Evolutionary conservation across 2,113 vertebrate species (phyloP), one percentile per base, ranked within the genome.

Genomic region (Sakesphorus luctuosus): DNA sequence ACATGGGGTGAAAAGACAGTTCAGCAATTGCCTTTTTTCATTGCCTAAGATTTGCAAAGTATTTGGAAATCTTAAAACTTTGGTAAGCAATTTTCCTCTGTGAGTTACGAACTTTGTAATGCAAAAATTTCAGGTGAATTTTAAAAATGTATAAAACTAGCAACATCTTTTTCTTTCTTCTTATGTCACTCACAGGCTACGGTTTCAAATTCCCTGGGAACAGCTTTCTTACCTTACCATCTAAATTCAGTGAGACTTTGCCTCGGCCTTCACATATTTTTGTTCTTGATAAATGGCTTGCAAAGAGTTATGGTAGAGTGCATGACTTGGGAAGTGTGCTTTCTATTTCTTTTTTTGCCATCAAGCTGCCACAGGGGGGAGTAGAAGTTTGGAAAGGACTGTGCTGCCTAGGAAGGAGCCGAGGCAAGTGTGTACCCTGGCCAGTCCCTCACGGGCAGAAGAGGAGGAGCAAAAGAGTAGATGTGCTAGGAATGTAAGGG

Each of bases 311-410:
- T 5, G 1, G 56, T 68, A 21, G 55, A 33, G 33, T 61, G 67
- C 26, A 7, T 21, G 43, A n/a, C 35, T 84, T 67, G 24, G 11
- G 56, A 63, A 65, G 18, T 1, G 0, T 5, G 11, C 49, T 75
- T 91, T 81, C 6, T 50, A 7, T 76, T 90, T 43, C 8, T 53
- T 96, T 13, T 80, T 96, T 94, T 94, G 53, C 84, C 83, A 33
- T 91, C 61, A 81, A 61, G 81, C 94, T 97, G 90, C 97, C 97
- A 98, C 89, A 95, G 94, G 88, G 91, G 94, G 97, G 94, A 98
- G 97, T 87, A 94, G 89, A 95, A 88, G 87, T 97, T 97, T 97
- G 79, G 47, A 92, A 96, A 94, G 89, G 94, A 85, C 75, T 18
- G 36, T 58, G 80, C 61, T 74, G 46, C 84, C 83, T 77, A 82